phyloP scores from a whole-genome alignment of 2,113 vertebrate species.

The Larimichthys crocea region DNA sequence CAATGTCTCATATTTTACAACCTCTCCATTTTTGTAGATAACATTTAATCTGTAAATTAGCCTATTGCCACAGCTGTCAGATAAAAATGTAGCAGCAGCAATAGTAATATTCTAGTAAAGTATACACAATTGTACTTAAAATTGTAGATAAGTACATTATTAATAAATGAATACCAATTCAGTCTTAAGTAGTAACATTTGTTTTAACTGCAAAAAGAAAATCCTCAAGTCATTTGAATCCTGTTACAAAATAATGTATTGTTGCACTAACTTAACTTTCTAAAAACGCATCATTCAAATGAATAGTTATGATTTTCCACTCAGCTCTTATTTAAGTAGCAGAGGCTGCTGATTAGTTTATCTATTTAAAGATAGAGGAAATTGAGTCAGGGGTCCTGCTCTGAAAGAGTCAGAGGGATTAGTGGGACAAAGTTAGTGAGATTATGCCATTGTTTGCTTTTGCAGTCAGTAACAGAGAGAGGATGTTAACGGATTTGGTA shows the following conservation, averaged over 20 bases:
- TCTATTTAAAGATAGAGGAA: neutral
- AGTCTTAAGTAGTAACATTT: too few species aligned
- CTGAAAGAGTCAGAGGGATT: neutral
- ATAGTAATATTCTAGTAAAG: neutral
- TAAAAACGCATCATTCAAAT: neutral
- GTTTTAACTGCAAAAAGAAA: too few species aligned
- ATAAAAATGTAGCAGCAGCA: too few species aligned
- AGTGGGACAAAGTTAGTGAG: conserved; percentile 44
- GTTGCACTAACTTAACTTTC: neutral
- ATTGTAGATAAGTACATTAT: too few species aligned
- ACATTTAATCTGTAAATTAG: neutral
- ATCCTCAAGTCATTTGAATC: neutral
- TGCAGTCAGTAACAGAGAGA: conserved; percentile 2
- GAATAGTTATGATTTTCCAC: neutral
- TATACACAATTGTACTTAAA: neutral
- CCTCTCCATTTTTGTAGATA: neutral
- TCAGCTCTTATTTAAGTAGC: neutral
- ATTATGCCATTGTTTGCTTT: conserved; percentile 46
- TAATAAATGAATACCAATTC: neutral
- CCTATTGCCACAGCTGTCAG: neutral
- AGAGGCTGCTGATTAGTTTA: conserved; percentile 4
- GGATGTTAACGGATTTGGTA: conserved; percentile 11
- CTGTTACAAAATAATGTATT: neutral
- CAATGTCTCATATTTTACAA: too few species aligned
- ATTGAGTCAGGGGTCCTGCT: neutral